Percentiles rank a stretch among this genome's conserved stretches.
Evolutionary conservation across 2,888 invertebrate genomes (phyloP).

Genomic region (Octodonta nipae): DNA sequence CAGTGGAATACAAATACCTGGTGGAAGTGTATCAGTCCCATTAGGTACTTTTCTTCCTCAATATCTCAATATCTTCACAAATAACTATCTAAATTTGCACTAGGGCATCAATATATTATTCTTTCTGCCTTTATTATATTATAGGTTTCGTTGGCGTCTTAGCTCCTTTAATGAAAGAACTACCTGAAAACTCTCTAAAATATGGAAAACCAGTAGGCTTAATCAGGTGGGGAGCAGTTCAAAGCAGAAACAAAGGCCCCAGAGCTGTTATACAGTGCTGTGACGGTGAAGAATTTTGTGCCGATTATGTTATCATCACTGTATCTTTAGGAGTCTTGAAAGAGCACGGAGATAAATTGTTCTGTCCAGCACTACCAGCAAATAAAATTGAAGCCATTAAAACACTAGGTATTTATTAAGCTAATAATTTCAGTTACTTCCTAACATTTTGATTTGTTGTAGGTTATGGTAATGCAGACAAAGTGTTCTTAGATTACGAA

Average conservation of each 20-base stretch:
- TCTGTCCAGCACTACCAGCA: constrained; percentile 56
- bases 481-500: constrained; percentile 65
- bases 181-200: constrained; percentile 48
- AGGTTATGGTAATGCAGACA: constrained; percentile 63
- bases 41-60: too few relatives aligned
- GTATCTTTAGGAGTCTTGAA: constrained; percentile 69
- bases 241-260: constrained; percentile 36
- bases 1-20: constrained; percentile 52
- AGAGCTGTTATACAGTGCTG: constrained; percentile 53
- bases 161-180: constrained; percentile 49
- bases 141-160: constrained; percentile 43
- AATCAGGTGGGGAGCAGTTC: constrained; percentile 51
- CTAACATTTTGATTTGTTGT: constrained; percentile 27
- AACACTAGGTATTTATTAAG: constrained; percentile 37
- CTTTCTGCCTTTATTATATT: too few relatives aligned
- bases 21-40: constrained; percentile 35
- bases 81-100: too few relatives aligned
- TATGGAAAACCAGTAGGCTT: constrained; percentile 58
- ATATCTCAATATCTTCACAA: too few relatives aligned
- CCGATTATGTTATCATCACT: constrained; percentile 67
- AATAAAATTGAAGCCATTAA: constrained; percentile 59
- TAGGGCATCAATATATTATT: too few relatives aligned
- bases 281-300: constrained; percentile 54
- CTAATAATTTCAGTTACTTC: background rate
- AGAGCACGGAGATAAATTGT: constrained; percentile 55